These are phyloP conservation scores for Habropoda laboriosa DNA, from an alignment of 1,140 invertebrate genomes.

Conservation along the genomic window DNA sequence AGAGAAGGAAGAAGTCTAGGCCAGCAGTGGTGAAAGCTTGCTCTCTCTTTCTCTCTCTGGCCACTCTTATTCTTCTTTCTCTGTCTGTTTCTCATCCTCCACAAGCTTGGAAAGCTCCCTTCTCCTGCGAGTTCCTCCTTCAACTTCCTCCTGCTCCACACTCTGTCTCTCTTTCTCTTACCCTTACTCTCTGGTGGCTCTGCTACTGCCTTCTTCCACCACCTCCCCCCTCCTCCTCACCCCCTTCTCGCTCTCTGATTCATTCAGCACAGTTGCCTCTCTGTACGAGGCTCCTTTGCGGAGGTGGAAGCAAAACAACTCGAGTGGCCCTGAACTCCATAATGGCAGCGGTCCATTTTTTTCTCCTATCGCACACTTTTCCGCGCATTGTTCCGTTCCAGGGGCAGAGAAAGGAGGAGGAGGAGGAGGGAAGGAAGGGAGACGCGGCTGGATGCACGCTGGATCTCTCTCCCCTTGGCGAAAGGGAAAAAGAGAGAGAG, in stretches of 20 bases:
- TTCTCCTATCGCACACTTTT: conserved; percentile 68
- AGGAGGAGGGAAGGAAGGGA: conserved; percentile 4
- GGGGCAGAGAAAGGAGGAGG: conserved; percentile 3
- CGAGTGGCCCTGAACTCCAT: conserved; percentile 71
- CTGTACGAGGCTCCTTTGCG: conserved; percentile 69
- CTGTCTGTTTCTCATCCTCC: conserved; percentile 44
- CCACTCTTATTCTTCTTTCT: conserved; percentile 40
- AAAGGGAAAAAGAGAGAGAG: conserved; percentile 8
- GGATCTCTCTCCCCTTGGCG: neutral
- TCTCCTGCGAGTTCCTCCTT: conserved; percentile 25
- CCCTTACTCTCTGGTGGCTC: neutral
- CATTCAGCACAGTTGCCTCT: conserved; percentile 68
- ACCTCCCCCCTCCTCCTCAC: conserved; percentile 38
- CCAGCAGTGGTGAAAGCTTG: conserved; percentile 67
- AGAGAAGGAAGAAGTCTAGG: conserved; percentile 65
- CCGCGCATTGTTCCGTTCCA: conserved; percentile 66
- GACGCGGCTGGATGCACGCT: neutral
- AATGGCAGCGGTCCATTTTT: conserved; percentile 71
- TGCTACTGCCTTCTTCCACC: neutral
- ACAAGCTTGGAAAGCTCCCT: conserved; percentile 36
- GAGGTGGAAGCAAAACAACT: conserved; percentile 70
- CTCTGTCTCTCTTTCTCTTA: neutral
- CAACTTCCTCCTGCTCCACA: conserved; percentile 2
- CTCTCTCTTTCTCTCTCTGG: conserved; percentile 42
- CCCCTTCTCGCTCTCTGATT: conserved; percentile 57